Percentiles rank a stretch among this genome's conserved stretches.
These are phyloP conservation scores for Trachemys scripta DNA, from an alignment of 2,113 vertebrate species.

Conservation along the genomic window DNA sequence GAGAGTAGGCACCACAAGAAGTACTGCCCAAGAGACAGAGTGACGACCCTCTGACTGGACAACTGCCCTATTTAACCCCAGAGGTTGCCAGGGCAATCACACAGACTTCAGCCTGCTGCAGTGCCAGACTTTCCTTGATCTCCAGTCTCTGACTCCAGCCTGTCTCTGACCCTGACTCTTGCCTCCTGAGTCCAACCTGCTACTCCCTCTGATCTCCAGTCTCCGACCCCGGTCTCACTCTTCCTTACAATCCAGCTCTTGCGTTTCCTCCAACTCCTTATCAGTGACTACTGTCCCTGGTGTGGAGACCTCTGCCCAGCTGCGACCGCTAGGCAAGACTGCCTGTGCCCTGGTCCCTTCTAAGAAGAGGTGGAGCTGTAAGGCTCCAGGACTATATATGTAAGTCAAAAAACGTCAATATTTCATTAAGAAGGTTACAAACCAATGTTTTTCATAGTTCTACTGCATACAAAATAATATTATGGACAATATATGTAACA, in stretches of 20 bases:
- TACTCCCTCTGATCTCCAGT: neutral
- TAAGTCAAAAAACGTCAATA: rapidly evolving
- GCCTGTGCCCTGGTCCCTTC: neutral
- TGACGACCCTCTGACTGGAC: too few species aligned
- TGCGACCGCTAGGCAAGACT: neutral
- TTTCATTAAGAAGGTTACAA: rapidly evolving
- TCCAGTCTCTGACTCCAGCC: neutral
- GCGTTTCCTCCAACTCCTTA: neutral
- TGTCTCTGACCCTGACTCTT: neutral
- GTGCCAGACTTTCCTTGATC: neutral
- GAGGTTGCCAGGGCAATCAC: neutral
- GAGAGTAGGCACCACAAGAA: too few species aligned
- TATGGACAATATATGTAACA: rapidly evolving
- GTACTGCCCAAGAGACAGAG: neutral
- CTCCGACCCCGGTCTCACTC: neutral
- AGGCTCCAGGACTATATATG: neutral
- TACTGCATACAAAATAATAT: neutral
- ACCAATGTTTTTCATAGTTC: neutral
- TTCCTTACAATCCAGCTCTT: neutral
- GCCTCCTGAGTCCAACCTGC: neutral
- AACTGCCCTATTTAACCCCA: too few species aligned
- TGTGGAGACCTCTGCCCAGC: neutral
- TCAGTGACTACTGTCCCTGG: neutral
- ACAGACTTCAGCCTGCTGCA: neutral
- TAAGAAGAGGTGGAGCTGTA: neutral